Evolutionary conservation across 2,113 vertebrate genomes (phyloP).

Genomic region (Alethe castanea): DNA sequence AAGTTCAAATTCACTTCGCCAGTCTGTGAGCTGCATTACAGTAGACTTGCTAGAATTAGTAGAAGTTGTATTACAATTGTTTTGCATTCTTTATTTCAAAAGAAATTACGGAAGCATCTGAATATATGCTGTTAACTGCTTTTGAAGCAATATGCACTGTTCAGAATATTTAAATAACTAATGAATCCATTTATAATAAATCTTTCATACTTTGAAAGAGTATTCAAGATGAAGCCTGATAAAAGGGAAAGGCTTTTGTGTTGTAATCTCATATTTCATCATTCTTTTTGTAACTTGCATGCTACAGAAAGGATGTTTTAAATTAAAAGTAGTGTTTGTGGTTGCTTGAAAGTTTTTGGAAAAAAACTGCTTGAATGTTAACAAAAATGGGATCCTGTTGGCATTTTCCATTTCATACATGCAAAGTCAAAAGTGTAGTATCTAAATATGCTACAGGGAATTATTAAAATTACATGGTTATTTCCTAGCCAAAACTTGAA

Average conservation of each 20-base stretch:
- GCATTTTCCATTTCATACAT: neutral
- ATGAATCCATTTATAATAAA: neutral
- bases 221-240: neutral
- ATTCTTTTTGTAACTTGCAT: neutral
- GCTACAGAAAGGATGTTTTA: neutral
- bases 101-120: neutral
- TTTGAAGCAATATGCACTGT: neutral
- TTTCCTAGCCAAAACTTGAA: neutral
- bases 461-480: neutral
- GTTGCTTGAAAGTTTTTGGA: neutral
- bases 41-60: neutral
- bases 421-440: neutral
- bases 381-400: neutral
- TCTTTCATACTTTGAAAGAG: neutral
- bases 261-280: neutral
- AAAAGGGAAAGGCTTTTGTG: neutral
- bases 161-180: constrained; percentile 6
- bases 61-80: neutral
- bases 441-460: neutral
- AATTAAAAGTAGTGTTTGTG: neutral
- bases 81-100: neutral
- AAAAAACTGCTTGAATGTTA: neutral
- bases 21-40: neutral
- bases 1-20: neutral
- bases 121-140: neutral